These are phyloP conservation scores for Chloropsis cyanopogon DNA, from an alignment of 2,113 vertebrate species.

Conservation along the genomic window DNA sequence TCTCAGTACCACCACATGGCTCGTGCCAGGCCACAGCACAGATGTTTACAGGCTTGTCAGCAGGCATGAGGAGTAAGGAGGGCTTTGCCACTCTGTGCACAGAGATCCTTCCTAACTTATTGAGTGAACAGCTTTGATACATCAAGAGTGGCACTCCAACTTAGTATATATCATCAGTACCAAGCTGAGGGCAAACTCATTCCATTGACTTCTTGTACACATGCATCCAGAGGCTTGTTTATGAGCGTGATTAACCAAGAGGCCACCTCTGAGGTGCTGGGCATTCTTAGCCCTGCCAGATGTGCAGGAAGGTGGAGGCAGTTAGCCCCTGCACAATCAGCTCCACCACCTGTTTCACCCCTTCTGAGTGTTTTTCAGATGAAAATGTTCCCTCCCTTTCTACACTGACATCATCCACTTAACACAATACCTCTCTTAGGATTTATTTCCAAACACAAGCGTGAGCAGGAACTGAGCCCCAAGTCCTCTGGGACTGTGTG, in stretches of 20 bases:
- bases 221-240: not conserved
- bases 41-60: not conserved
- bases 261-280: not conserved
- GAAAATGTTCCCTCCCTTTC: not conserved
- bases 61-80: not conserved
- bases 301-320: not conserved
- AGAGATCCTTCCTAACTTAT: not conserved
- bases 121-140: not conserved
- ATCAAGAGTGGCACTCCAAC: not conserved
- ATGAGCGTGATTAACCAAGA: not conserved
- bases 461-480: not conserved
- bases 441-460: not conserved
- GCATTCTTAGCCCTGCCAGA: not conserved
- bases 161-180: not conserved
- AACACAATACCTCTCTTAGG: not conserved
- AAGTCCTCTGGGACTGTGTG: not conserved
- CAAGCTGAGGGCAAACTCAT: not conserved
- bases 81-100: not conserved
- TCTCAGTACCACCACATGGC: not conserved
- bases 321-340: not conserved
- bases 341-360: not conserved
- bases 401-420: not conserved
- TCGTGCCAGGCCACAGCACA: not conserved
- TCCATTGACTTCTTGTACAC: accelerated
- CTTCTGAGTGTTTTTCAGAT: not conserved